Conservation (phyloP, 2,113 vertebrate species). For the Megaceryle maxima region DNA sequence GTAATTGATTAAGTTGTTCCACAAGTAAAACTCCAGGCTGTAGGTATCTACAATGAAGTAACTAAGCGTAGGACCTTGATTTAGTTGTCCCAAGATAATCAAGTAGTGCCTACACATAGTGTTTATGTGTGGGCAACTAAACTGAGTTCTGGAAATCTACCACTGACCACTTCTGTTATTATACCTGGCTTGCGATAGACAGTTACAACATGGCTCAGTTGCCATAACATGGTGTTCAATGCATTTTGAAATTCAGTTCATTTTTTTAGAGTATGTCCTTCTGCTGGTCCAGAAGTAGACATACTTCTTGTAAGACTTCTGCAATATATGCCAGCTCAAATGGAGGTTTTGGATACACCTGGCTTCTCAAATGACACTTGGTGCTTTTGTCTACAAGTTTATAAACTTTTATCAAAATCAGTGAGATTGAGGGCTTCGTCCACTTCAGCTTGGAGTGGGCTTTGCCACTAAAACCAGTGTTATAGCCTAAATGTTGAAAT, state of each 20-base stretch:
- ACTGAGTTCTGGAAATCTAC: neutral
- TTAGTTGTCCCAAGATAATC: neutral
- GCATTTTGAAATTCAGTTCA: neutral
- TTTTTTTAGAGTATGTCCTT: neutral
- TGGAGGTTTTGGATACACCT: neutral
- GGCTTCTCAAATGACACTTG: neutral
- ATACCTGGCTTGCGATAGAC: neutral
- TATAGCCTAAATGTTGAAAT: neutral
- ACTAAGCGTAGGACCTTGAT: neutral
- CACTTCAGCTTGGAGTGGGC: neutral
- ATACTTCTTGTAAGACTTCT: neutral
- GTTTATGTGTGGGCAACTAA: neutral
- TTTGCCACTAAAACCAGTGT: neutral
- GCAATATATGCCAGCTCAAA: neutral
- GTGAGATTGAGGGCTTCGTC: neutral
- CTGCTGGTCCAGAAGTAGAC: neutral
- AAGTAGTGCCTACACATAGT: neutral
- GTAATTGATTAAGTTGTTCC: neutral
- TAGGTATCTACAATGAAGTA: neutral
- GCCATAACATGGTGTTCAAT: neutral
- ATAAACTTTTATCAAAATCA: neutral
- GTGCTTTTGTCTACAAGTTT: neutral
- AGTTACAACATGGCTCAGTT: neutral
- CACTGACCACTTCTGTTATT: neutral
- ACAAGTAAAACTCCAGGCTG: neutral